A percentile compares a stretch with the other conserved stretches of the same genome.
Conservation (phyloP, 2,797 vertebrate species). For the Acanthurus leucopareius region DNA sequence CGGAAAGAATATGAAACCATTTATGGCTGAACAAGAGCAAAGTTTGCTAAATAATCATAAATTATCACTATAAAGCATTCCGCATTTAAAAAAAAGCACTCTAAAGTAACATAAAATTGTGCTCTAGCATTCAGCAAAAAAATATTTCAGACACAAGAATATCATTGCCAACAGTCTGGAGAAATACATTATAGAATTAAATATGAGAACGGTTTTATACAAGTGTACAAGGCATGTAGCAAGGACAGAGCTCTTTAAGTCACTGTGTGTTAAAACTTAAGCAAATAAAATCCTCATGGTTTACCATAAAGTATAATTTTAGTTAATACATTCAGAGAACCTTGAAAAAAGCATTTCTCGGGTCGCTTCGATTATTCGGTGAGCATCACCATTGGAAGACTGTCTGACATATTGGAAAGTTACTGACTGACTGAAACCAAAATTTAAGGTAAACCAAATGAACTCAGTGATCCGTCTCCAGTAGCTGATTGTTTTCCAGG, state of each 20-base stretch:
- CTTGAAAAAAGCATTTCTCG: constrained; percentile 29
- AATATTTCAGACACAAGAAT: constrained; percentile 40
- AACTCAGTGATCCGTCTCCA: neutral
- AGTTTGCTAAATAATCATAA: constrained; percentile 45
- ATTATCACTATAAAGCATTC: constrained; percentile 55
- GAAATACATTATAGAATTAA: constrained; percentile 58
- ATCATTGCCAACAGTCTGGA: constrained; percentile 40
- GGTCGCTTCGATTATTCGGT: constrained; percentile 49
- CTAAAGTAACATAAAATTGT: constrained; percentile 50
- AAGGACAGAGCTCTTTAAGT: constrained; percentile 42
- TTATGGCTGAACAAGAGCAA: constrained; percentile 32
- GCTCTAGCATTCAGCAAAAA: constrained; percentile 40
- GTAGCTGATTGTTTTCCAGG: neutral
- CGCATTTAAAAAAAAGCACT: constrained; percentile 45
- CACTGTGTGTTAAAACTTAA: constrained; percentile 44
- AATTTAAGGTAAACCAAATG: constrained; percentile 25
- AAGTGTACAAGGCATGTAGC: constrained; percentile 68
- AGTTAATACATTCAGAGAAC: constrained; percentile 66
- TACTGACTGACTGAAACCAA: neutral
- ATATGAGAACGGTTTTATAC: constrained; percentile 58
- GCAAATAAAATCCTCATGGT: constrained; percentile 30
- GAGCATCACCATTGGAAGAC: constrained; percentile 71
- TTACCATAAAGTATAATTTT: constrained; percentile 35
- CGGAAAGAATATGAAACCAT: constrained; percentile 44
- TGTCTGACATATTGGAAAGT: constrained; percentile 27